phyloP scores from a whole-genome alignment of 2,113 vertebrate genomes.

The Crotophaga sulcirostris region DNA sequence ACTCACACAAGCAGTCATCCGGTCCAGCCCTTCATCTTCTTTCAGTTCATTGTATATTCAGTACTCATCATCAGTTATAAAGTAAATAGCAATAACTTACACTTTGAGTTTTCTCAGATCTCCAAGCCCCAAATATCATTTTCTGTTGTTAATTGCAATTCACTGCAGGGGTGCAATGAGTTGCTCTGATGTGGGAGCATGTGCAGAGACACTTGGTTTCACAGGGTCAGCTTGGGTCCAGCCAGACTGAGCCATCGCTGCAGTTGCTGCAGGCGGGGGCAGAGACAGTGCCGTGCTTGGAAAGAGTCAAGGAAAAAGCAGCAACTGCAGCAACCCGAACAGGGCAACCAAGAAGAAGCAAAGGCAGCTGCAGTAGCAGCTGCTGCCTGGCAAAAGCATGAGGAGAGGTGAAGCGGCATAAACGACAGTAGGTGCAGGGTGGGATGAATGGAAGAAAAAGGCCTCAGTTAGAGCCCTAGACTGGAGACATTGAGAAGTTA shows the following conservation, averaged over 20 bases:
- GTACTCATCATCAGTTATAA: background rate
- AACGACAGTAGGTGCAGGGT: background rate
- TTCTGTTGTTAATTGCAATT: background rate
- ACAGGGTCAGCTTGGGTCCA: fast-evolving
- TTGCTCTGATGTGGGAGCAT: fast-evolving
- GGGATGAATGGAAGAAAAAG: background rate
- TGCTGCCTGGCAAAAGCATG: background rate
- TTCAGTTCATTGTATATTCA: background rate
- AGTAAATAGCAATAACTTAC: background rate
- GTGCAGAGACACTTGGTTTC: background rate
- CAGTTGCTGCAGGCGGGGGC: background rate
- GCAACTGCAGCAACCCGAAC: background rate
- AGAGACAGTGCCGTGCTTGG: fast-evolving
- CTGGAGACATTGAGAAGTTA: background rate
- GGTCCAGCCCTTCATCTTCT: background rate
- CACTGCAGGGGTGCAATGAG: background rate
- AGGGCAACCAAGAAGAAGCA: background rate
- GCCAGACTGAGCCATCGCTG: fast-evolving
- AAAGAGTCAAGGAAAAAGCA: background rate
- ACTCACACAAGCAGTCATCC: background rate
- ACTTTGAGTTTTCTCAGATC: background rate
- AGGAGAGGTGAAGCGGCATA: background rate
- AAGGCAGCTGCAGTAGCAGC: background rate
- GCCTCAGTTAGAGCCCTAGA: background rate
- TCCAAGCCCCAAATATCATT: background rate